Conservation (phyloP, 1,140 invertebrate genomes). For the Calliopsis andreniformis region DNA sequence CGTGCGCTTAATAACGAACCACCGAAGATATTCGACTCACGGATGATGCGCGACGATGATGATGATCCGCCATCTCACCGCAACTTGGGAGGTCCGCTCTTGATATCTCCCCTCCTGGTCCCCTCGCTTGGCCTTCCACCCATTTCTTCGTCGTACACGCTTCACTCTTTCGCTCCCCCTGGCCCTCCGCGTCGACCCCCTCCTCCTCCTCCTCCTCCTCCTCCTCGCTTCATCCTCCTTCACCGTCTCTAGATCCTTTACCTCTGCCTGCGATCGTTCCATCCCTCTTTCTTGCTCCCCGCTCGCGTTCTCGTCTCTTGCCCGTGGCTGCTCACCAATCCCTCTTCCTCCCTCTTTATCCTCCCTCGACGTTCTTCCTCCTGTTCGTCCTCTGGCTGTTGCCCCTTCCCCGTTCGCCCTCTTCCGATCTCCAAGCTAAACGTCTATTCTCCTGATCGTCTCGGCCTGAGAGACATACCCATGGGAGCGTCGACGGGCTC, state of each 20-base stretch:
- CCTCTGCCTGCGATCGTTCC: constrained; percentile 58
- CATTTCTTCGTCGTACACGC: constrained; percentile 78
- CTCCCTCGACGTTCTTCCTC: not conserved
- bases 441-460: constrained; percentile 72
- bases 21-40: constrained; percentile 76
- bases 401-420: constrained; percentile 6
- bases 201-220: constrained; percentile 26
- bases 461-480: constrained; percentile 60
- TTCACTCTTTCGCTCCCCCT: constrained; percentile 67
- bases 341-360: constrained; percentile 38
- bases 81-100: constrained; percentile 82
- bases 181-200: constrained; percentile 43
- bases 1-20: constrained; percentile 56
- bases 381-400: not conserved
- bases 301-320: constrained; percentile 56
- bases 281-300: constrained; percentile 55
- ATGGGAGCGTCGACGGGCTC: constrained; percentile 71
- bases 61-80: constrained; percentile 81
- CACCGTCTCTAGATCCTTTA: constrained; percentile 70
- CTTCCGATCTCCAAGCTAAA: constrained; percentile 65
- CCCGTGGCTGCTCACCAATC: constrained; percentile 15
- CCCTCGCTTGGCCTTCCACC: constrained; percentile 64
- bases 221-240: constrained; percentile 36
- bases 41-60: constrained; percentile 80
- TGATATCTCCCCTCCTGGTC: constrained; percentile 73